phyloP scores from a whole-genome alignment of 1,140 invertebrate genomes.

The Delia radicum region DNA sequence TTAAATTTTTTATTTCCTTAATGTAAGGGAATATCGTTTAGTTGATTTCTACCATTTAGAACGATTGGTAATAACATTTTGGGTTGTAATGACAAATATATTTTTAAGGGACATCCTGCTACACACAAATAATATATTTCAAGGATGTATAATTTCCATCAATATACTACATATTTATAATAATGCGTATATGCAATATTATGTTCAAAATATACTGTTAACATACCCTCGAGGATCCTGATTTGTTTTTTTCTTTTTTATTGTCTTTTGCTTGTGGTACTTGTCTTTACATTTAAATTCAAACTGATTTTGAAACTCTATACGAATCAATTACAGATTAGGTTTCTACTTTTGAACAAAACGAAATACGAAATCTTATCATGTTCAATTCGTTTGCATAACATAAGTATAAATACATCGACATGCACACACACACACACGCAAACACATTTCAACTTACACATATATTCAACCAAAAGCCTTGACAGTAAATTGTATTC shows the following conservation, averaged over 20 bases:
- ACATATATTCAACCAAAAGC: not conserved
- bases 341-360: not conserved
- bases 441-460: too few relatives aligned
- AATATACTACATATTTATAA: not conserved
- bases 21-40: too few relatives aligned
- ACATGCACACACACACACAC: not conserved
- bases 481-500: slow-evolving; percentile 12
- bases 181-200: not conserved
- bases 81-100: too few relatives aligned
- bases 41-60: too few relatives aligned
- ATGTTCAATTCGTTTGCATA: slow-evolving; percentile 8
- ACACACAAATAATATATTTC: not conserved
- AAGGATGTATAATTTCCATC: not conserved
- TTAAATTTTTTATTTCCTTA: too few relatives aligned
- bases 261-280: not conserved
- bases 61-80: too few relatives aligned
- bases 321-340: slow-evolving; percentile 24
- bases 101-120: too few relatives aligned
- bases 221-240: not conserved
- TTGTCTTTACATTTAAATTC: slow-evolving; percentile 3
- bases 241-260: not conserved
- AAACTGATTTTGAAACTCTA: slow-evolving; percentile 19
- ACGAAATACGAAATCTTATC: not conserved
- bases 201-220: not conserved
- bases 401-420: not conserved